These are phyloP conservation scores for Drymonia ruficornis DNA, from an alignment of 2,888 invertebrate species.

Conservation along the genomic window DNA sequence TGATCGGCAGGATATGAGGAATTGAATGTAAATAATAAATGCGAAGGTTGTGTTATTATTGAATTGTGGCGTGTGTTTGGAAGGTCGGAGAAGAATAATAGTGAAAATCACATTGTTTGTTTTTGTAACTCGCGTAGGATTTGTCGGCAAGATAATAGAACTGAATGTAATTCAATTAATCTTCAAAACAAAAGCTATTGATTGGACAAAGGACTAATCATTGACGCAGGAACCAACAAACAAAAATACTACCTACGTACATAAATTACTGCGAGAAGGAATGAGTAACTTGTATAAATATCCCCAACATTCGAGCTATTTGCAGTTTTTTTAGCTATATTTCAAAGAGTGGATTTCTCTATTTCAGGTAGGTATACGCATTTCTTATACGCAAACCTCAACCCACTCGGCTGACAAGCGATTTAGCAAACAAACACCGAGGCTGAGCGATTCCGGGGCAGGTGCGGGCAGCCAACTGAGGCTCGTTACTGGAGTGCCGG, in stretches of 20 bases:
- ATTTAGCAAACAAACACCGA: slow-evolving; percentile 5
- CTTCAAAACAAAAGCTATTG: no score
- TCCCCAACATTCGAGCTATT: background rate
- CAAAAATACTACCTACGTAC: no score
- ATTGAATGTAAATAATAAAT: slow-evolving; percentile 29
- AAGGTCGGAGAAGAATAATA: background rate
- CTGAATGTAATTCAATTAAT: background rate
- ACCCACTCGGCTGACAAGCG: slow-evolving; percentile 1
- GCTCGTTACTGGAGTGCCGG: slow-evolving; percentile 5
- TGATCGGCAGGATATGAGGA: slow-evolving; percentile 41
- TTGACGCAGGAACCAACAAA: no score
- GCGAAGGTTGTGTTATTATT: slow-evolving; percentile 25
- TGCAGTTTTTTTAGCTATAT: background rate
- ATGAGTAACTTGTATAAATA: no score
- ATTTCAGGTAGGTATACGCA: background rate
- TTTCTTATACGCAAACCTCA: slow-evolving; percentile 1
- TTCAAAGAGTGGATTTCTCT: background rate
- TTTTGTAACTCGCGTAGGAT: background rate
- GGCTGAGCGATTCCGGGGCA: background rate
- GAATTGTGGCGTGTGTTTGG: slow-evolving; percentile 16
- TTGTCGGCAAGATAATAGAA: background rate
- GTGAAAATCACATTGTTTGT: background rate
- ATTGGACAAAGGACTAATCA: no score
- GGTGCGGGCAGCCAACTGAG: slow-evolving; percentile 3
- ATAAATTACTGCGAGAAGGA: no score